These are phyloP conservation scores for Neoscelio sp. DNA, from an alignment of 2,888 invertebrate species.

Conservation along the genomic window DNA sequence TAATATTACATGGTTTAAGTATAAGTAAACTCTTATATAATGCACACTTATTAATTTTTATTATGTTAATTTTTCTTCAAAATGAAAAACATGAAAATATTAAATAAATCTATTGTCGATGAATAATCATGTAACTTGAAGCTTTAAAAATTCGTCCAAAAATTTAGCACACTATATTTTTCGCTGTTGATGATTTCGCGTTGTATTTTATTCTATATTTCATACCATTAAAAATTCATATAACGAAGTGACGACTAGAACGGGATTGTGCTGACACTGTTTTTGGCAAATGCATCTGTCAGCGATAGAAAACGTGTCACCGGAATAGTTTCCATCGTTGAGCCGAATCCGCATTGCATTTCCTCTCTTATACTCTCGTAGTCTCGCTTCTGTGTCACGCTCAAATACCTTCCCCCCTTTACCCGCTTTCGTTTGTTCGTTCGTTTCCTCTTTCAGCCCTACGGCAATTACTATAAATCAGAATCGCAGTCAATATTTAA, in stretches of 20 bases:
- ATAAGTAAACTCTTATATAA: no score
- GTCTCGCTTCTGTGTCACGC: slow-evolving; percentile 58
- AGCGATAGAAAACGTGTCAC: slow-evolving; percentile 75
- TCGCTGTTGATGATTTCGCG: no score
- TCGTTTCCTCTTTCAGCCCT: slow-evolving; percentile 73
- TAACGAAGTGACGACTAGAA: slow-evolving; percentile 70
- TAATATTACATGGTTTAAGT: no score
- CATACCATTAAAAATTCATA: slow-evolving; percentile 73
- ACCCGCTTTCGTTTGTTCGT: slow-evolving; percentile 66
- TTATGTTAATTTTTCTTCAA: no score
- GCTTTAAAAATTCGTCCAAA: no score
- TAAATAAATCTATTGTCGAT: no score
- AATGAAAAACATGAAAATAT: no score
- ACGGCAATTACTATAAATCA: slow-evolving; percentile 82
- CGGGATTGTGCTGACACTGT: slow-evolving; percentile 72
- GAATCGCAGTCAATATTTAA: slow-evolving; percentile 83
- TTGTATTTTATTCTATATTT: slow-evolving; percentile 16
- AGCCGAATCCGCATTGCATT: slow-evolving; percentile 51
- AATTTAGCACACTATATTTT: no score
- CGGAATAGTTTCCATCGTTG: slow-evolving; percentile 74
- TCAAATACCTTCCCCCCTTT: slow-evolving; percentile 66
- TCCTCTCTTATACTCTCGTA: slow-evolving; percentile 54
- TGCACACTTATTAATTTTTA: no score
- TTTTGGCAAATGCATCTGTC: slow-evolving; percentile 78
- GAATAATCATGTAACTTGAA: no score